These are phyloP conservation scores for Marmota flaviventris DNA, from an alignment of 2,113 vertebrate genomes.

Conservation along the genomic window DNA sequence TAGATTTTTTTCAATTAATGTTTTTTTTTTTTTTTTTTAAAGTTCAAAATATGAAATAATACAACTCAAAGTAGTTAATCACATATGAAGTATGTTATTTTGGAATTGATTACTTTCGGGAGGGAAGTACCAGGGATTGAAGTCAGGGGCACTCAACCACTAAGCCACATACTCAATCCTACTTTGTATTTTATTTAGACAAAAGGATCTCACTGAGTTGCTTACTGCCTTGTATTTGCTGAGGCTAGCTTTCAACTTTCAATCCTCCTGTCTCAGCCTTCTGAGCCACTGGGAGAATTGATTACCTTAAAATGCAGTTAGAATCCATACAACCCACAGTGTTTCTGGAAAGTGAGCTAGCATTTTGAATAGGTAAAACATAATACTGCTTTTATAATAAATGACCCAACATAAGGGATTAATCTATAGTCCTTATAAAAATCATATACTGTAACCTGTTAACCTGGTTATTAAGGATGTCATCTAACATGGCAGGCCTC, in stretches of 20 bases:
- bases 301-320: constrained; percentile 32
- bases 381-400: background rate
- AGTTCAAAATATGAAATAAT: constrained; percentile 23
- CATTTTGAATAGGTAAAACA: background rate
- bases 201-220: too few relatives aligned
- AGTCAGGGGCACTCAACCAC: too few relatives aligned
- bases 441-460: background rate
- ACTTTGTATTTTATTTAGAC: too few relatives aligned
- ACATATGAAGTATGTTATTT: background rate
- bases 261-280: too few relatives aligned
- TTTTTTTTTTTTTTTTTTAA: background rate
- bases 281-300: background rate
- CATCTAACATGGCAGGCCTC: background rate
- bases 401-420: background rate
- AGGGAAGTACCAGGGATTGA: too few relatives aligned
- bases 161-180: too few relatives aligned
- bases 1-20: background rate
- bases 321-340: background rate
- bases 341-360: background rate
- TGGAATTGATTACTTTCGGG: background rate
- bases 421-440: background rate
- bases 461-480: background rate
- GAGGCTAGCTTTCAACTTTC: too few relatives aligned
- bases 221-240: too few relatives aligned
- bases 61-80: background rate